Evolutionary conservation across 1,140 invertebrate species (phyloP).

Genomic region (Ooceraea biroi): DNA sequence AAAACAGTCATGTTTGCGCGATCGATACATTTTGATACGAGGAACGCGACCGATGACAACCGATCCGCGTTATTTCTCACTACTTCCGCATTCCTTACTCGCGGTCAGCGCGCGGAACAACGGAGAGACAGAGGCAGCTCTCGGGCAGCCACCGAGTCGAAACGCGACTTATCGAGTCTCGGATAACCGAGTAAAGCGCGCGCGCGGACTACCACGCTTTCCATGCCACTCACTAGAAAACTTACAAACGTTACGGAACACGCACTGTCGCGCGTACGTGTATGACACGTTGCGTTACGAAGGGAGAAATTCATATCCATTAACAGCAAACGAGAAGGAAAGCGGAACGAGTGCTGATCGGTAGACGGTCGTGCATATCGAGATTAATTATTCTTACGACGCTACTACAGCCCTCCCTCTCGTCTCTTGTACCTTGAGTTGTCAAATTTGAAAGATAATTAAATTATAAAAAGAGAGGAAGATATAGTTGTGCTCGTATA

Average conservation of each 20-base stretch:
- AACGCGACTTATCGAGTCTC: constrained; percentile 72
- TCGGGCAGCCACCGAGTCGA: constrained; percentile 55
- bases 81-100: constrained; percentile 14
- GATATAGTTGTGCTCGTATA: no score
- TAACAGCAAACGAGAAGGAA: constrained; percentile 60
- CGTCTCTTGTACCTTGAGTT: no score
- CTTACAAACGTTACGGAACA: constrained; percentile 65
- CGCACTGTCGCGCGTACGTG: constrained; percentile 44
- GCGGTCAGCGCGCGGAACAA: neutral
- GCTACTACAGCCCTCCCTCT: neutral
- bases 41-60: constrained; percentile 52
- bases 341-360: neutral
- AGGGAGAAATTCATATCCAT: constrained; percentile 3
- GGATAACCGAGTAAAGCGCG: constrained; percentile 71
- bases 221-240: constrained; percentile 72
- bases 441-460: no score
- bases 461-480: no score
- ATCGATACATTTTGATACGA: constrained; percentile 70
- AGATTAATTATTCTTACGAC: neutral
- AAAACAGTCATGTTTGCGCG: constrained; percentile 67
- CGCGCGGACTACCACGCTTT: constrained; percentile 62
- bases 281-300: constrained; percentile 19
- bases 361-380: constrained; percentile 13
- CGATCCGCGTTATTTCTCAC: constrained; percentile 26
- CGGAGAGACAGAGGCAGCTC: neutral